Conservation (phyloP, 2,888 invertebrate species). For the Athalia rosae region DNA sequence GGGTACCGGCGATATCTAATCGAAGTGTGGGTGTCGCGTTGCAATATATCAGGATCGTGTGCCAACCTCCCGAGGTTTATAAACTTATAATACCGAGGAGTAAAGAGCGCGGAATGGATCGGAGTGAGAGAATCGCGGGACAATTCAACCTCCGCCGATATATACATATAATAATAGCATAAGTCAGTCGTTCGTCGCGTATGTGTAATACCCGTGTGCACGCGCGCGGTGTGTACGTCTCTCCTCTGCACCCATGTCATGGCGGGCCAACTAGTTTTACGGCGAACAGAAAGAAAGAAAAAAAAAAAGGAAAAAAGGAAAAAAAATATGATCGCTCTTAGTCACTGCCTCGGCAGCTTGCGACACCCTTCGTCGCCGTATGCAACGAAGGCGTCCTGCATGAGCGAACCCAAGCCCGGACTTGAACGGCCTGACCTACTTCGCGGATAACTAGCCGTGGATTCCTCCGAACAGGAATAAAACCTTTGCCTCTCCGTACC, state of each 20-base stretch:
- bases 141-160: slow-evolving; percentile 35
- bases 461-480: slow-evolving; percentile 70
- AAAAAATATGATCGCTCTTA: slow-evolving; percentile 70
- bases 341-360: slow-evolving; percentile 66
- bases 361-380: slow-evolving; percentile 59
- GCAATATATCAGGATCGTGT: slow-evolving; percentile 62
- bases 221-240: slow-evolving; percentile 17
- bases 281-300: slow-evolving; percentile 68
- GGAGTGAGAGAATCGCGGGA: slow-evolving; percentile 20
- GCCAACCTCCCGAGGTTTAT: too few species aligned
- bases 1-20: slow-evolving; percentile 59
- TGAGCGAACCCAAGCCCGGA: slow-evolving; percentile 67
- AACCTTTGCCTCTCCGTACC: slow-evolving; percentile 64
- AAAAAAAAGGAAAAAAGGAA: slow-evolving; percentile 70
- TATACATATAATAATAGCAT: neutral
- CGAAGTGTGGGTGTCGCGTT: slow-evolving; percentile 69
- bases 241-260: slow-evolving; percentile 36
- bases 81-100: too few species aligned
- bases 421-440: slow-evolving; percentile 66
- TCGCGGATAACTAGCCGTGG: slow-evolving; percentile 65
- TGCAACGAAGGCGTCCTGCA: slow-evolving; percentile 63
- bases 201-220: neutral
- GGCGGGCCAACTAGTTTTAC: slow-evolving; percentile 66
- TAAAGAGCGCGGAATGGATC: too few species aligned
- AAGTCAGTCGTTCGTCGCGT: neutral